Conservation (phyloP, 37 sponge, comb jelly and placozoan genomes). For the Ianthella basta region DNA sequence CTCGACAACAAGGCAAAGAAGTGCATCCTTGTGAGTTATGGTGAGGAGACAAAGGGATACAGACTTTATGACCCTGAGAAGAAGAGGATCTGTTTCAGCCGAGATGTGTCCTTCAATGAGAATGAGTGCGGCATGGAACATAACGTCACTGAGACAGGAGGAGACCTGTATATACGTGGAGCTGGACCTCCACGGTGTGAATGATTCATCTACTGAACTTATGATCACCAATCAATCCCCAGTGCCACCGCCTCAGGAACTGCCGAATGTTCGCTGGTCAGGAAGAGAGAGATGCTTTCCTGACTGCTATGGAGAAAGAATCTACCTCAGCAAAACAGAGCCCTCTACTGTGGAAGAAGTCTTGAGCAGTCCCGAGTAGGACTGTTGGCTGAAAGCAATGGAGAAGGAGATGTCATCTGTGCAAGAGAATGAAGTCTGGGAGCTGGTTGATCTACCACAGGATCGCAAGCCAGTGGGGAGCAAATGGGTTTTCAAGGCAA, state of each 20-base stretch:
- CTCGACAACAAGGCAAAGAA: constrained; percentile 45
- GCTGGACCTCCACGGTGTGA: neutral
- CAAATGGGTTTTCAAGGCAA: constrained; percentile 61
- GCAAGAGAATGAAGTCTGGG: constrained; percentile 61
- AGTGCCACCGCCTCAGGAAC: neutral
- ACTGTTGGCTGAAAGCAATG: constrained; percentile 54
- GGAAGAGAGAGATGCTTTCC: constrained; percentile 15
- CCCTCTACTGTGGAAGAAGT: constrained; percentile 41
- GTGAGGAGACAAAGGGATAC: constrained; percentile 35
- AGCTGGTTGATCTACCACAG: constrained; percentile 47
- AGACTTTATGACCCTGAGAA: constrained; percentile 44
- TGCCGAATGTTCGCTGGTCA: neutral
- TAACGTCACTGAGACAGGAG: neutral
- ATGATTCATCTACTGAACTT: neutral
- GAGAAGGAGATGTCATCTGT: constrained; percentile 54
- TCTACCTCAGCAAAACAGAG: constrained; percentile 7
- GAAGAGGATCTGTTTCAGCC: constrained; percentile 45
- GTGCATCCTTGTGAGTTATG: constrained; percentile 41
- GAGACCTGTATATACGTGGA: neutral
- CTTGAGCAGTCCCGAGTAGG: constrained; percentile 18
- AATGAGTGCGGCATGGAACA: constrained; percentile 3
- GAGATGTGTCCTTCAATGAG: constrained; percentile 63
- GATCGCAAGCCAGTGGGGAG: constrained; percentile 51
- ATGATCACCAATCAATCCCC: neutral
- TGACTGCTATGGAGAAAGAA: constrained; percentile 38